Evolutionary conservation across 2,888 invertebrate genomes (phyloP).

Genomic region (Clanis bilineata): DNA sequence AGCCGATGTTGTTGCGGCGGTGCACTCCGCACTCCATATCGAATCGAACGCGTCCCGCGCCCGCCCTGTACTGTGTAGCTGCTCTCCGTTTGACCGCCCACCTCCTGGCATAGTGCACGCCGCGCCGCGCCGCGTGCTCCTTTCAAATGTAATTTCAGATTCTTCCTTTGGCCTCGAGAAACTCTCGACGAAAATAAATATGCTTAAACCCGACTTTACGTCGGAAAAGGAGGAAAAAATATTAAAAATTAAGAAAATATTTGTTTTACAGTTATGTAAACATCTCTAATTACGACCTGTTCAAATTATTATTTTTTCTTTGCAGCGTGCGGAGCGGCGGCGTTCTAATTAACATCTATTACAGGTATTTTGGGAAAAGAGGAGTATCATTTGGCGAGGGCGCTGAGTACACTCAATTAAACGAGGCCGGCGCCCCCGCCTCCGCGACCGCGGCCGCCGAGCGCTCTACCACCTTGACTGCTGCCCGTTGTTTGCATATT

Average conservation of each 20-base stretch:
- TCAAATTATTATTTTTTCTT: constrained; percentile 79
- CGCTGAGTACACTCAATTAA: constrained; percentile 80
- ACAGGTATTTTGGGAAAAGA: constrained; percentile 77
- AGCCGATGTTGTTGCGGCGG: neutral
- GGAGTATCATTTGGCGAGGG: constrained; percentile 78
- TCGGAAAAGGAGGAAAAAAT: constrained; percentile 68
- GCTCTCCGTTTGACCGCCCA: constrained; percentile 22
- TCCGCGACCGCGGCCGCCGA: constrained; percentile 25
- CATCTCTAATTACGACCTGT: constrained; percentile 81
- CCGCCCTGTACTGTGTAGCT: neutral
- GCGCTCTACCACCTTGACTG: neutral
- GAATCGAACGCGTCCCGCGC: neutral
- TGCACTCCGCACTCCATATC: constrained; percentile 3
- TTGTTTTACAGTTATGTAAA: constrained; percentile 80
- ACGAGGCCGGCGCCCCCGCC: constrained; percentile 50
- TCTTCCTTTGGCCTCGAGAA: constrained; percentile 62
- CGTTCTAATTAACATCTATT: constrained; percentile 80
- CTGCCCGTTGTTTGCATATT: constrained; percentile 12
- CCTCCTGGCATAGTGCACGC: constrained; percentile 29
- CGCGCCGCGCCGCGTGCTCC: constrained; percentile 33
- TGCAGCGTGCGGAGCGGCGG: constrained; percentile 63
- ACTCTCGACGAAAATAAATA: constrained; percentile 73
- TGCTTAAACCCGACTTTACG: constrained; percentile 75
- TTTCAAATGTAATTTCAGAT: constrained; percentile 73
- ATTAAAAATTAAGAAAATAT: constrained; percentile 80